Conservation (phyloP, 1,140 invertebrate genomes). For the Pararge aegeria region DNA sequence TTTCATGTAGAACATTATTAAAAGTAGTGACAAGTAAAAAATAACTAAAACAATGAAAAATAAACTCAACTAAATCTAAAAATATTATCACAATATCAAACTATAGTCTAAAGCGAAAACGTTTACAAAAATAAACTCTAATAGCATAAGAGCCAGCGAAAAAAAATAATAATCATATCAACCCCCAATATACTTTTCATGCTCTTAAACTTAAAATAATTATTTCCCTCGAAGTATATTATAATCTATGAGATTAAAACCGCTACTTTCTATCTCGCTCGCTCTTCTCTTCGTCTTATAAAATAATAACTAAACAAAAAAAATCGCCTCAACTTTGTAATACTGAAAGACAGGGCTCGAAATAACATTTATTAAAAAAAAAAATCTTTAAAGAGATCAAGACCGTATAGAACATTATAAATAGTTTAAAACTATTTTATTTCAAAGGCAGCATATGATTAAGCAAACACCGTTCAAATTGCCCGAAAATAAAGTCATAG, state of each 20-base stretch:
- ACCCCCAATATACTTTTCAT: too few species aligned
- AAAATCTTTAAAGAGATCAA: not conserved
- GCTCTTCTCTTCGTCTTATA: not conserved
- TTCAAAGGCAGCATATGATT: too few species aligned
- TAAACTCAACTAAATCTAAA: slow-evolving; percentile 31
- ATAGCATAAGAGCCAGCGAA: not conserved
- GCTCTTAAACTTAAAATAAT: too few species aligned
- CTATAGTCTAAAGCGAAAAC: slow-evolving; percentile 30
- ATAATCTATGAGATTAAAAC: slow-evolving; percentile 29
- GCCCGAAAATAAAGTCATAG: too few species aligned
- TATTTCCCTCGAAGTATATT: slow-evolving; percentile 13
- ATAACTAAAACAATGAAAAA: slow-evolving; percentile 20
- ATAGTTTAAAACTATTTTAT: too few species aligned
- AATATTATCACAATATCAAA: slow-evolving; percentile 37
- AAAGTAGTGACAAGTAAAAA: slow-evolving; percentile 10
- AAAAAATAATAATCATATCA: not conserved
- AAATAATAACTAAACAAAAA: slow-evolving; percentile 19
- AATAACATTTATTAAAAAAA: not conserved
- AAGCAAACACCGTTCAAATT: too few species aligned
- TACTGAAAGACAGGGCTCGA: slow-evolving; percentile 40
- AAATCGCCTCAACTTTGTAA: slow-evolving; percentile 51
- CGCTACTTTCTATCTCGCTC: too few species aligned
- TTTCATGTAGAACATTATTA: not conserved
- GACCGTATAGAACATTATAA: too few species aligned
- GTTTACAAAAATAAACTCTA: slow-evolving; percentile 24